Evolutionary conservation across 2,888 invertebrate species (phyloP).

Genomic region (Melipona bicolor): DNA sequence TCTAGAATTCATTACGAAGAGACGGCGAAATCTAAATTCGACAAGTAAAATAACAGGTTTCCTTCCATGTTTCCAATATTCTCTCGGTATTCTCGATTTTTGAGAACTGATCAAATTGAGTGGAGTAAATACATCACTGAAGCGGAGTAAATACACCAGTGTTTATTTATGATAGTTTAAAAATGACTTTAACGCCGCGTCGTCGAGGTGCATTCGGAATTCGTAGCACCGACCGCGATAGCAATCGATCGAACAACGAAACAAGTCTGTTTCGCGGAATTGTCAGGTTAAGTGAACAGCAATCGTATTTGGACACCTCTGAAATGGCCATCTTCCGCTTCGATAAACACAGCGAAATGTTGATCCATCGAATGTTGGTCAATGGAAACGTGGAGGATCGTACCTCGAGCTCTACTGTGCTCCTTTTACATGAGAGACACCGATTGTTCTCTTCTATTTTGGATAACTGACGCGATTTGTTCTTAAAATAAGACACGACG

Average conservation of each 20-base stretch:
- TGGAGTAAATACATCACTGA: no score
- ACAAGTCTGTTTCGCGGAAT: background rate
- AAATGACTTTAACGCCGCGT: background rate
- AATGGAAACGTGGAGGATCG: background rate
- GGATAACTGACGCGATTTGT: background rate
- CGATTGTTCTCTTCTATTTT: background rate
- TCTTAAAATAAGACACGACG: slow-evolving; percentile 1
- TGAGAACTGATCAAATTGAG: no score
- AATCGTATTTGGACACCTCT: background rate
- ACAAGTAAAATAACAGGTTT: no score
- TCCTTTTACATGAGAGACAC: background rate
- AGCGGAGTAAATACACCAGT: no score
- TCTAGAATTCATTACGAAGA: no score
- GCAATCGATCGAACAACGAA: background rate
- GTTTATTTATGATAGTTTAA: no score
- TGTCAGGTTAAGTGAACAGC: slow-evolving; percentile 9
- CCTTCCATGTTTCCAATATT: no score
- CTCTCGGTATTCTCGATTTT: no score
- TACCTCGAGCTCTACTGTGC: no score
- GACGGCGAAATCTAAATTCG: no score
- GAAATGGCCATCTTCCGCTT: slow-evolving; percentile 7
- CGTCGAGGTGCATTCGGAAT: background rate
- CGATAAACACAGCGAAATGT: slow-evolving; percentile 3
- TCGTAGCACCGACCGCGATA: background rate
- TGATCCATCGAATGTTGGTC: background rate